A percentile compares a stretch with the other conserved stretches of the same genome.
Evolutionary conservation across 2,888 invertebrate species (phyloP).

Genomic region (Yponomeuta evonymella): DNA sequence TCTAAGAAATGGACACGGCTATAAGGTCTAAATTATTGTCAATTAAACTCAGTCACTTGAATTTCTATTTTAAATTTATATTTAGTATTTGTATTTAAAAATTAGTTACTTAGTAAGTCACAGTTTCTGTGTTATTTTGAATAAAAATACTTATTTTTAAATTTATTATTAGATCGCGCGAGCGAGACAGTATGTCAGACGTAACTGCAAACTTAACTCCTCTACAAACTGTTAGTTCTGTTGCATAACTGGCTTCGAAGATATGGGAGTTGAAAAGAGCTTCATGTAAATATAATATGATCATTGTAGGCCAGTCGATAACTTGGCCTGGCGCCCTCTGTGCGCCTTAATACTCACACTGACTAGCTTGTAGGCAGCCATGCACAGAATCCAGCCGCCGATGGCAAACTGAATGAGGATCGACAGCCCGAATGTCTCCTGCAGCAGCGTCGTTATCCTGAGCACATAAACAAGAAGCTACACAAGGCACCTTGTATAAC

Average conservation of each 20-base stretch:
- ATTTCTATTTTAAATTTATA: too few relatives aligned
- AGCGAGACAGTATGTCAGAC: too few relatives aligned
- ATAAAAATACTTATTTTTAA: background rate
- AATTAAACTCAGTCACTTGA: too few relatives aligned
- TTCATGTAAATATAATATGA: too few relatives aligned
- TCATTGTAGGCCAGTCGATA: background rate
- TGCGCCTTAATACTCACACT: slow-evolving; percentile 41
- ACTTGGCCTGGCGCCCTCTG: too few relatives aligned
- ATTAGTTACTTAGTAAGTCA: too few relatives aligned
- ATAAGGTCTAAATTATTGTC: too few relatives aligned
- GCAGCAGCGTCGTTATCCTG: slow-evolving; percentile 43
- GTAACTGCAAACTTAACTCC: background rate
- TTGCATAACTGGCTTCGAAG: too few relatives aligned
- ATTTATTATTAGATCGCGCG: background rate
- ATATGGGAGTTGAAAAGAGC: background rate
- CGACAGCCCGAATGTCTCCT: slow-evolving; percentile 51
- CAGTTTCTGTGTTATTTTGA: too few relatives aligned
- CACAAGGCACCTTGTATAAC: too few relatives aligned
- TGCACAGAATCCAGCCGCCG: slow-evolving; percentile 65
- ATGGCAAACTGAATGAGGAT: slow-evolving; percentile 60
- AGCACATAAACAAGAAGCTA: background rate
- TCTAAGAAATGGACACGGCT: too few relatives aligned
- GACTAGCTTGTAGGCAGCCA: slow-evolving; percentile 63
- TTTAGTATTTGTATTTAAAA: too few relatives aligned
- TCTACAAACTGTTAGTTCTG: background rate